Conservation (phyloP, 2,888 invertebrate species). For the Tanypteryx hageni region DNA sequence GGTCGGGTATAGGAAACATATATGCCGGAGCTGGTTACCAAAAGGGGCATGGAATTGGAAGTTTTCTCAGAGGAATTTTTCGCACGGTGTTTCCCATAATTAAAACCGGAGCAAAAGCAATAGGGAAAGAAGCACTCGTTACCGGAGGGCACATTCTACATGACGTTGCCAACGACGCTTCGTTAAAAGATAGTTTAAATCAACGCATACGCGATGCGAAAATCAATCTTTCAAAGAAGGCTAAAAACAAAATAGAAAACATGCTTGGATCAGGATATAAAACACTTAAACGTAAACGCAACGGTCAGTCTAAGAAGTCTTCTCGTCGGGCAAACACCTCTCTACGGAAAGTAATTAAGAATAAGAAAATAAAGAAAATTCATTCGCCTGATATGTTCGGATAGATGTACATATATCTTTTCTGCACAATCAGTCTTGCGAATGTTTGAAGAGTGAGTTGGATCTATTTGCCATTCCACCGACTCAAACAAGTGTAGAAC, state of each 20-base stretch:
- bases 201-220: neutral
- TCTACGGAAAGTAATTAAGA: neutral
- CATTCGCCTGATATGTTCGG: neutral
- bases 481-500: constrained; percentile 18
- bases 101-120: constrained; percentile 64
- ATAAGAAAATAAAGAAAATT: neutral
- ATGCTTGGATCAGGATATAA: too few relatives aligned
- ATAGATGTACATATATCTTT: constrained; percentile 34
- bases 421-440: constrained; percentile 28
- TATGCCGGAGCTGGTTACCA: neutral
- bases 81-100: too few relatives aligned
- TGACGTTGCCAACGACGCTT: constrained; percentile 36
- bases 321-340: neutral
- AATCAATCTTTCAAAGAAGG: too few relatives aligned
- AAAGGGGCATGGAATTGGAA: neutral
- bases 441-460: constrained; percentile 20
- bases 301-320: too few relatives aligned
- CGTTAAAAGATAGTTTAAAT: neutral
- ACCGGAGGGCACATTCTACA: constrained; percentile 55
- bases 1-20: constrained; percentile 31
- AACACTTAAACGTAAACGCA: too few relatives aligned
- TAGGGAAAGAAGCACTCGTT: constrained; percentile 63
- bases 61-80: neutral
- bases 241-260: too few relatives aligned
- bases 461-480: constrained; percentile 53